A percentile compares a stretch with the other conserved stretches of the same genome.
phyloP scores from a whole-genome alignment of 2,113 vertebrate species.

The Cervus canadensis region DNA sequence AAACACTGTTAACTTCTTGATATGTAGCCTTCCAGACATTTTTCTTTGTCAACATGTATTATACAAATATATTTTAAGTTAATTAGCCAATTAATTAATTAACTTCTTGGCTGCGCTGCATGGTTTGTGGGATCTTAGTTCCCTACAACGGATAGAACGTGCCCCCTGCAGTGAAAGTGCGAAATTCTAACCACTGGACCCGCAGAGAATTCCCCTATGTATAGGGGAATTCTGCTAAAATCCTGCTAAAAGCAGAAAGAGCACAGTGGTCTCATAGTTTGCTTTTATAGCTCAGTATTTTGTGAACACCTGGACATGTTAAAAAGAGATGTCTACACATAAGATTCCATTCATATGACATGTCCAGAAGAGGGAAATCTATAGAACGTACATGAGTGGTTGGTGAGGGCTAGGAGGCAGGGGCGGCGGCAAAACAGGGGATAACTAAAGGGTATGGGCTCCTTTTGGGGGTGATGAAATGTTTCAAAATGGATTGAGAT shows the following conservation, averaged over 20 bases:
- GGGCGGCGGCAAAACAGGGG: fast-evolving
- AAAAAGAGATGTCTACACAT: background rate
- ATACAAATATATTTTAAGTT: background rate
- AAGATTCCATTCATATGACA: background rate
- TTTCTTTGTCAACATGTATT: background rate
- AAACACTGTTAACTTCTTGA: background rate
- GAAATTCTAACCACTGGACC: background rate
- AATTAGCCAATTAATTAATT: background rate
- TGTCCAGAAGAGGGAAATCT: background rate
- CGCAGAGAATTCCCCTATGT: background rate
- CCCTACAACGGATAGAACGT: background rate
- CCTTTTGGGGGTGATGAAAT: background rate
- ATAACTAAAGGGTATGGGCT: background rate
- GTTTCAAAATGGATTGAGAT: background rate
- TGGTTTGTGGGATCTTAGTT: background rate
- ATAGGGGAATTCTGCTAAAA: no score
- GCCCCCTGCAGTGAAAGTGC: background rate
- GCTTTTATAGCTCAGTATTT: background rate
- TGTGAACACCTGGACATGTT: background rate
- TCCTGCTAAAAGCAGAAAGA: background rate
- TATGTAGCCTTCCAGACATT: background rate
- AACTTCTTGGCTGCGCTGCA: background rate
- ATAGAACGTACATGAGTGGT: background rate
- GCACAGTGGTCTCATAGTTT: background rate
- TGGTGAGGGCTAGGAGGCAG: background rate